Evolutionary conservation across 2,797 vertebrate genomes (phyloP).

Genomic region (Catostomus latipinnis): DNA sequence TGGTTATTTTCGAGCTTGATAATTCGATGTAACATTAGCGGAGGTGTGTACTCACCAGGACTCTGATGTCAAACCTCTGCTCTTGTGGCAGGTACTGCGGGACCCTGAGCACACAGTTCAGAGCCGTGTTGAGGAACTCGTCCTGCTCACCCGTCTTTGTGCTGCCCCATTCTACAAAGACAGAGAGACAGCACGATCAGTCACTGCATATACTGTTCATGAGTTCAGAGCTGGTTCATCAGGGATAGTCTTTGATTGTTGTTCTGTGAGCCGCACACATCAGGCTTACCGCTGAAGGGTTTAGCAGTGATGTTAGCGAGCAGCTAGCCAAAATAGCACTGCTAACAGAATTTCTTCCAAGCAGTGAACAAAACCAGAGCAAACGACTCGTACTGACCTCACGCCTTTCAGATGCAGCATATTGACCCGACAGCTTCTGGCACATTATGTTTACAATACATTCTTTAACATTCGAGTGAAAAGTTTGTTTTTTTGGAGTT

Average conservation of each 20-base stretch:
- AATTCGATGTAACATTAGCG: not conserved
- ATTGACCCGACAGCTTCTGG: not conserved
- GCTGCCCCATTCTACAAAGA: slow-evolving; percentile 92
- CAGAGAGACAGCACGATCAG: slow-evolving; percentile 14
- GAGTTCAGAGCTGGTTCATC: not conserved
- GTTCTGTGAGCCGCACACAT: not conserved
- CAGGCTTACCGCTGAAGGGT: not conserved
- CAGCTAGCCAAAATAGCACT: not conserved
- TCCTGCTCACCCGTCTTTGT: slow-evolving; percentile 97
- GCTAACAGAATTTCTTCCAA: slow-evolving; percentile 23
- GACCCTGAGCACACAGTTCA: slow-evolving; percentile 95
- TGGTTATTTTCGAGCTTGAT: too few species aligned
- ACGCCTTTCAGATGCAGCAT: slow-evolving; percentile 22
- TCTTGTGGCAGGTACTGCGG: slow-evolving; percentile 95
- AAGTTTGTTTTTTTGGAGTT: too few species aligned
- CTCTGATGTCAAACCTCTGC: slow-evolving; percentile 96
- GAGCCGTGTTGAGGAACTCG: slow-evolving; percentile 87
- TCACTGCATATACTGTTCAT: not conserved
- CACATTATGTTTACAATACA: too few species aligned
- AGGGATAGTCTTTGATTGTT: slow-evolving; percentile 32
- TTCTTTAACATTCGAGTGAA: too few species aligned
- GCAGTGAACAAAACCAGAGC: slow-evolving; percentile 5
- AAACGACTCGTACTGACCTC: not conserved
- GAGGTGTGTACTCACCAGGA: slow-evolving; percentile 84
- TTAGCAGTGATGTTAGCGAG: slow-evolving; percentile 3